Evolutionary conservation across 2,888 invertebrate species (phyloP).

Genomic region (Sepioteuthis lessoniana): DNA sequence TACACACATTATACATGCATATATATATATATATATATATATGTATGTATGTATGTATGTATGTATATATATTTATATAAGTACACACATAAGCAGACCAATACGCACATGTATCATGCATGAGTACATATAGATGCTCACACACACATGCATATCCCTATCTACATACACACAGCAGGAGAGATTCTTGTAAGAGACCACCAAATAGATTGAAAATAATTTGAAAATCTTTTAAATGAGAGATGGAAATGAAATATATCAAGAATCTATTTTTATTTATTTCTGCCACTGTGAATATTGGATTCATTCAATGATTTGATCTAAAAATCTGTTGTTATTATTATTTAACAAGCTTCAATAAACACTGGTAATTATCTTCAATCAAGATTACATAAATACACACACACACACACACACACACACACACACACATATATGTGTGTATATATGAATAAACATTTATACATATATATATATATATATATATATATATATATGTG

Average conservation of each 20-base stretch:
- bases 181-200: background rate
- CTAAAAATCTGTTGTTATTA: background rate
- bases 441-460: background rate
- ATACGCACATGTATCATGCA: too few species aligned
- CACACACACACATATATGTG: background rate
- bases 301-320: background rate
- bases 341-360: conserved; percentile 20
- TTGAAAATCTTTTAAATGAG: background rate
- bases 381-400: background rate
- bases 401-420: background rate
- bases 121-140: too few species aligned
- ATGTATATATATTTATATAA: too few species aligned
- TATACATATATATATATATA: background rate
- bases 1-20: too few species aligned
- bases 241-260: background rate
- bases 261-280: conserved; percentile 33
- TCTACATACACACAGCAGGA: background rate
- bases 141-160: background rate
- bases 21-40: too few species aligned
- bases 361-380: background rate
- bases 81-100: too few species aligned
- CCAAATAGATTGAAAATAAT: background rate
- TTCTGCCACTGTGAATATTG: background rate
- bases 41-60: too few species aligned
- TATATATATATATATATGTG: background rate